Percentiles rank a stretch among this genome's conserved stretches.
Conservation (phyloP, 2,888 invertebrate species). For the Timandra comae region DNA sequence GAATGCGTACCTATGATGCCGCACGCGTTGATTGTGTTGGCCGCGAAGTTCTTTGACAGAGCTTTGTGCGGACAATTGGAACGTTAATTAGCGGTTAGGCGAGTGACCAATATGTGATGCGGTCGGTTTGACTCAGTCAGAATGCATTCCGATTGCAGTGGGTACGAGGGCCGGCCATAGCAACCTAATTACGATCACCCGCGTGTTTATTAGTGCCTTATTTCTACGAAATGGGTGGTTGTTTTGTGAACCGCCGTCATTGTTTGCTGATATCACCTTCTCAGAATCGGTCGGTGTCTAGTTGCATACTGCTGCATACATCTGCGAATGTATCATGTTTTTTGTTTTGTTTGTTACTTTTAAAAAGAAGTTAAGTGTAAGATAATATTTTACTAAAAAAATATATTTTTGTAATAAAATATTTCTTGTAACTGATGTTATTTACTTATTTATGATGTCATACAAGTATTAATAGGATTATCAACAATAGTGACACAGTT, state of each 20-base stretch:
- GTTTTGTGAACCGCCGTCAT: slow-evolving; percentile 40
- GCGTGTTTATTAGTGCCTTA: slow-evolving; percentile 42
- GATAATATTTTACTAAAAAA: too few species aligned
- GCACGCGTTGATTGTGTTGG: slow-evolving; percentile 14
- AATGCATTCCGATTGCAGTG: slow-evolving; percentile 20
- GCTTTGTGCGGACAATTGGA: slow-evolving; percentile 15
- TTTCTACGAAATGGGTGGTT: slow-evolving; percentile 47
- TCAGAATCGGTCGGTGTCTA: slow-evolving; percentile 29
- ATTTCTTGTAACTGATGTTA: not conserved
- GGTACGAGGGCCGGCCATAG: not conserved
- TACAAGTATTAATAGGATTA: too few species aligned
- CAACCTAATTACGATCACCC: slow-evolving; percentile 8
- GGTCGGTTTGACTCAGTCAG: slow-evolving; percentile 16
- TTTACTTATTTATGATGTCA: slow-evolving; percentile 10
- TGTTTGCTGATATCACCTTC: slow-evolving; percentile 38
- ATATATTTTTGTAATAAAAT: too few species aligned
- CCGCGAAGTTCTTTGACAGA: slow-evolving; percentile 13
- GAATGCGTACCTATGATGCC: slow-evolving; percentile 14
- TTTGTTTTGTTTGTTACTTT: not conserved
- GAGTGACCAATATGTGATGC: slow-evolving; percentile 10
- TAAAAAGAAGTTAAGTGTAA: too few species aligned
- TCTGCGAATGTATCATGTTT: slow-evolving; percentile 1
- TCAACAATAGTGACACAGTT: too few species aligned
- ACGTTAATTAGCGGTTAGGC: slow-evolving; percentile 21
- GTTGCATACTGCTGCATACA: not conserved